Evolutionary conservation across 2,797 vertebrate species (phyloP).

Genomic region (Oreochromis mossambicus): DNA sequence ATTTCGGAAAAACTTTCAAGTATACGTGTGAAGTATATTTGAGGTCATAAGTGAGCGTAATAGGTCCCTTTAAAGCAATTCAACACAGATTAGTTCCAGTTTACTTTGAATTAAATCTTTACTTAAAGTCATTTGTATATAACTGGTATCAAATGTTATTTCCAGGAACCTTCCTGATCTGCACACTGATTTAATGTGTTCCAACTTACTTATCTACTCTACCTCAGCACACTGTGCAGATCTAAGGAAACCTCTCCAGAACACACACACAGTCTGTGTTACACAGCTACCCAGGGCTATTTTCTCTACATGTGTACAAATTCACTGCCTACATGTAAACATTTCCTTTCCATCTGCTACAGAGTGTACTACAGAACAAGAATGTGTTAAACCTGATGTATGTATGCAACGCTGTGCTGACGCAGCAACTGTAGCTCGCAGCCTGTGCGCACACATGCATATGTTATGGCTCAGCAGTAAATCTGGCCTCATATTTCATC

Average conservation of each 20-base stretch:
- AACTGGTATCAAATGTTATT: neutral
- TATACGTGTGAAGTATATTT: neutral
- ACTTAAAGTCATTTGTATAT: neutral
- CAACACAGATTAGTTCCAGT: neutral
- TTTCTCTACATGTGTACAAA: neutral
- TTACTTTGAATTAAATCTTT: neutral
- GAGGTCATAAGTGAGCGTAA: neutral
- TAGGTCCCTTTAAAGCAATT: neutral
- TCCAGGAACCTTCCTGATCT: neutral
- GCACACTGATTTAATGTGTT: neutral
- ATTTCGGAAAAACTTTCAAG: neutral
- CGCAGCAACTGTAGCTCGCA: neutral
- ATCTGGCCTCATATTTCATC: constrained; percentile 11
- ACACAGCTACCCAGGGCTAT: neutral
- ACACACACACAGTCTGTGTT: neutral
- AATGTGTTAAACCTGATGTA: neutral
- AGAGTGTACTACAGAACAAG: neutral
- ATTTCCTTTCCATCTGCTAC: neutral
- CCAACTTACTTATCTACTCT: neutral
- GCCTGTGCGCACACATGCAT: neutral
- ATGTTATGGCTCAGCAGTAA: neutral
- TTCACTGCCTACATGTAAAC: neutral
- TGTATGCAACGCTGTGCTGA: neutral
- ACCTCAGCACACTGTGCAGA: neutral
- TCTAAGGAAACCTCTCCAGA: neutral